Base-by-base conservation (phyloP, 1,140 invertebrate genomes). In the Heliconius congener region DNA sequence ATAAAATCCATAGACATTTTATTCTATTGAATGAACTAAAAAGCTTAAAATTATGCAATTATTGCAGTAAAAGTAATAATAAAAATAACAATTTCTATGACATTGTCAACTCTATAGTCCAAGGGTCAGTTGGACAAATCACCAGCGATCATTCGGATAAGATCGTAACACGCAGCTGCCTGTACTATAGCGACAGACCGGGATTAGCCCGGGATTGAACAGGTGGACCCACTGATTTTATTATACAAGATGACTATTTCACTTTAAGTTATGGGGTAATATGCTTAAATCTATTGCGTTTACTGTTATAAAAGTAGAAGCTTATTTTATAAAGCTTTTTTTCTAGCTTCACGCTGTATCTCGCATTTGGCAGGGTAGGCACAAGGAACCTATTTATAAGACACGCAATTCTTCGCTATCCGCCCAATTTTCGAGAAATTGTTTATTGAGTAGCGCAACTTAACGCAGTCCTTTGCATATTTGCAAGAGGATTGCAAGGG, bases 91-190 rank as follows among this genome's bases (percentile, higher is more conserved):
- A n/a, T 8, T 13, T 66, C 60, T 30, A 66, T 66, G 11, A 27
- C n/a, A 66, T 27, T 66, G 1, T 3, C 16, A 66, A 13, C 23
- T 66, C 60, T 66, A 27, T 23, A 30, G 23, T 16, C 60, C 81
- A 86, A 82, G 84, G 86, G 85, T 83, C 83, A 85, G 81, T 82
- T 23, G 83, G 82, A 89, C 87, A 88, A 90, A 90, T 89, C 78
- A 78, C 73, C 37, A 60, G 74, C 83, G 79, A 90, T 88, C 83
- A 81, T 72, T 85, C 80, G 84, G 82, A 87, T 82, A 86, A 80
- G 81, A 78, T 84, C 83, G 74, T 88, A 83, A 83, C 74, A 76
- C 82, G 73, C 87, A 89, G 86, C 87, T 87, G 89, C 83, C 83
- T 79, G 77, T 77, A 55, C 50, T 23, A 66, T 11, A 66, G 60